Evolutionary conservation across 92 coral and sea anemone species (phyloP), one percentile per base, ranked within the genome.

Genomic region (Galaxea fascicularis): DNA sequence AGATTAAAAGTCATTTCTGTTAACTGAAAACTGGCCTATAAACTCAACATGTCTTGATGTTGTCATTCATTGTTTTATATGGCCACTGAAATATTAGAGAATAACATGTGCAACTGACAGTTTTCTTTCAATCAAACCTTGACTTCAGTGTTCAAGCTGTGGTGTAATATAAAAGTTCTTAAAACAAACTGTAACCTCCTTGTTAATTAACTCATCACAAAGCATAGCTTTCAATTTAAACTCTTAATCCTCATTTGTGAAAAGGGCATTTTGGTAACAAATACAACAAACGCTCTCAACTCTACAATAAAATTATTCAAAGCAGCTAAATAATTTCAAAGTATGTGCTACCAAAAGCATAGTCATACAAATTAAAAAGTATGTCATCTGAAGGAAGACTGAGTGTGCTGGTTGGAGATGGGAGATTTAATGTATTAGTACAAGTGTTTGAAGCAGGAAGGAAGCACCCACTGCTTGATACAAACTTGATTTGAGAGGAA

Each of bases 391-490:
- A 44, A 49, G 89, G 92, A 53, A 74, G 71, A 65, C 64, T 51
- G 49, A 30, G 7, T 51, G 80, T 52, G 62, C 65, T 25, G 52
- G 62, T 49, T 24, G 87, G 69, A 21, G 63, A 35, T 26, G 87
- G 80, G 57, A 82, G 71, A 52, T 53, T 4, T 35, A 71, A 27
- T 51, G 39, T 26, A 52, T 71, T 82, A 21, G 54, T 15, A 73
- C 89, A 85, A 25, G 89, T 85, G 82, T 64, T 85, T 75, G 89
- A 62, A 72, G 89, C 63, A 54, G 89, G 89, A 17, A 65, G 44
- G 65, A 85, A 85, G 47, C 39, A 12, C 25, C 76, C 54, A 46
- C 54, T 27, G 62, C 57, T 53, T 29, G 51, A 35, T 56, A 21
- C 49, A 69, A 90, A 90, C 21, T 63, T 62, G 53, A 90, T 75